Conservation (phyloP, 2,113 vertebrate genomes). For the Prionailurus bengalensis region DNA sequence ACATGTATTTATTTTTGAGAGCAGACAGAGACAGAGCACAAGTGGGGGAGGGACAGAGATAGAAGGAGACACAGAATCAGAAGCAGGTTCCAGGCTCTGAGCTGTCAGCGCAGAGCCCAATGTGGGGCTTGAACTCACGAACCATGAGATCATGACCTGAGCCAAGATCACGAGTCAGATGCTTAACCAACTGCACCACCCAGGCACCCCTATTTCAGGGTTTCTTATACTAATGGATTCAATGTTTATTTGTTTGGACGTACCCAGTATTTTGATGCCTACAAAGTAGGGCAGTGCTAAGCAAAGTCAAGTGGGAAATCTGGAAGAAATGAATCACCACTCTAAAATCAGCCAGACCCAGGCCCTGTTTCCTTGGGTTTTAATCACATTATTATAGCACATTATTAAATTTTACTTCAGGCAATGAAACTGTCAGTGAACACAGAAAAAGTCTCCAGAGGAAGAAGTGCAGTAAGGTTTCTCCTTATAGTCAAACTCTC, state of each 20-base stretch:
- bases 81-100: too few relatives aligned
- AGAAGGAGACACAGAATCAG: too few relatives aligned
- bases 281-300: background rate
- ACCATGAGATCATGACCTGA: too few relatives aligned
- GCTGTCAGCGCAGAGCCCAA: too few relatives aligned
- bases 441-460: slow-evolving; percentile 50
- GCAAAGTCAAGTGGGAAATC: slow-evolving; percentile 57
- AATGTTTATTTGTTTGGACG: slow-evolving; percentile 45
- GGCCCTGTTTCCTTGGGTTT: slow-evolving; percentile 22
- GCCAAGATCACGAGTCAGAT: too few relatives aligned
- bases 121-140: too few relatives aligned
- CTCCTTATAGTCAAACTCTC: background rate
- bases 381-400: background rate
- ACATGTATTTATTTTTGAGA: too few relatives aligned
- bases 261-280: background rate
- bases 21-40: too few relatives aligned
- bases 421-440: slow-evolving; percentile 63
- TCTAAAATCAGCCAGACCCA: background rate
- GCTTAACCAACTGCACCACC: too few relatives aligned
- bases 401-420: slow-evolving; percentile 57
- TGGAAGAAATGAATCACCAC: slow-evolving; percentile 26
- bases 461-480: background rate
- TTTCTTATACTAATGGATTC: background rate
- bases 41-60: too few relatives aligned
- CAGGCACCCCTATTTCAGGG: background rate